Evolutionary conservation across 2,113 vertebrate species (phyloP), one percentile per base, ranked within the genome.

Genomic region (Cyanocitta stelleri): DNA sequence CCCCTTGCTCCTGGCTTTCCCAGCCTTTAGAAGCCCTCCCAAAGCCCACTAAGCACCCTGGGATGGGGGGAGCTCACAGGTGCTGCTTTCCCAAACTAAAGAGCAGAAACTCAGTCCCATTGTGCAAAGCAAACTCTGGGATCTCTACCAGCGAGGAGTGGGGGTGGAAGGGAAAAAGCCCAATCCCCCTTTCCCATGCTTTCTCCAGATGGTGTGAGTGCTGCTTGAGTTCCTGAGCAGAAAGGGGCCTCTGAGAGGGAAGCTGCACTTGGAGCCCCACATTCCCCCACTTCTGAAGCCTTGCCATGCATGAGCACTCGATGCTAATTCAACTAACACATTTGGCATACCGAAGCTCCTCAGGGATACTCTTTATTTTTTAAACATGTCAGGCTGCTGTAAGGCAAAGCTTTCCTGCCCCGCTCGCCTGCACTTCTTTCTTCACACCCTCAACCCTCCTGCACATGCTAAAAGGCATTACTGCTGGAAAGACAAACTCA

Each of bases 321-420:
- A 44, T 84, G n/a, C 85, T 96, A 52, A 96, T 93, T 92, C 83
- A 88, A 93, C 92, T 62, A 97, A 78, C 83, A 63, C 95, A 61
- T 63, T 84, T 44, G 46, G 92, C 88, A 44, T 61, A 66, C 85
- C 62, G 52, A 51, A 89, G 94, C 93, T 97, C 89, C 94, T 93
- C 8, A 0, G 95, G 91, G 93, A 92, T 69, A 55, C 7, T 75
- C 83, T 59, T 89, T 91, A 71, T 89, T 96, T 97, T 95, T 92
- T 61, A 93, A 96, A 85, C 14, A 46, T 46, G 33, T 87, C 83
- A 92, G 72, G 76, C 92, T 86, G 94, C 90, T 80, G 76, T 16
- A 90, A 93, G 1, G 66, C 73, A 84, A 81, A 93, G 80, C 76
- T 81, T 90, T 90, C 86, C 92, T 81, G 86, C n/a, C 2, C 71